phyloP scores from a whole-genome alignment of 2,113 vertebrate species.

The Machaerirhynchus nigripectus region DNA sequence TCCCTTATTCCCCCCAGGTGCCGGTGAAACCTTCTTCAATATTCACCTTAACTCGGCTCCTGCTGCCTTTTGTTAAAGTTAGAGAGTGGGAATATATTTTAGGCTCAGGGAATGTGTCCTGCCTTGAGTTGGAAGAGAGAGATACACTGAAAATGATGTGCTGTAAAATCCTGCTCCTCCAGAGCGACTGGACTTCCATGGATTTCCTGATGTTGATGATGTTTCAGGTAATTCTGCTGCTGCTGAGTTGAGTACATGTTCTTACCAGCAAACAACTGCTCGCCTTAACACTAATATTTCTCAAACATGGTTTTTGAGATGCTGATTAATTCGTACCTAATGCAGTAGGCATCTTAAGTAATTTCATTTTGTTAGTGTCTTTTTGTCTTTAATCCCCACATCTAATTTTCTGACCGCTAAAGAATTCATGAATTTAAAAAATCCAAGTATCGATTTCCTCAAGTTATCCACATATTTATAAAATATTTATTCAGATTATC shows the following conservation, averaged over 20 bases:
- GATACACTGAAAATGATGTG: not conserved
- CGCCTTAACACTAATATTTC: not conserved
- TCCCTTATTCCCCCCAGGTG: not conserved
- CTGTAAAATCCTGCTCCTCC: not conserved
- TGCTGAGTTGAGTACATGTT: not conserved
- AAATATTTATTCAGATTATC: not conserved
- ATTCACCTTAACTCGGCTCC: not conserved
- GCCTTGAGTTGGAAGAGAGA: not conserved
- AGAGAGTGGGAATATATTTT: not conserved
- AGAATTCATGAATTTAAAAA: not conserved
- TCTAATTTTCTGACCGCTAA: not conserved
- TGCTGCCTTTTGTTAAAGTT: not conserved
- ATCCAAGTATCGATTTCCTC: not conserved
- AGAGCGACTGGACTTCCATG: rapidly evolving
- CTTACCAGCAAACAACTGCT: not conserved
- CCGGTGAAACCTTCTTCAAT: not conserved
- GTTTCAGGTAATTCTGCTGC: not conserved
- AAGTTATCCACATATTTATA: not conserved
- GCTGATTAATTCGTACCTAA: not conserved
- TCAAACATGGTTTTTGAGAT: not conserved
- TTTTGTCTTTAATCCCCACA: not conserved
- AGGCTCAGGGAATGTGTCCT: not conserved
- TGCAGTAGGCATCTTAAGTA: no score
- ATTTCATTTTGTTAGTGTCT: not conserved
- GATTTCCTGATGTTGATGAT: not conserved